Percentiles rank a stretch among this genome's conserved stretches.
Evolutionary conservation across 2,888 invertebrate genomes (phyloP).

Genomic region (Rhamnusium bicolor): DNA sequence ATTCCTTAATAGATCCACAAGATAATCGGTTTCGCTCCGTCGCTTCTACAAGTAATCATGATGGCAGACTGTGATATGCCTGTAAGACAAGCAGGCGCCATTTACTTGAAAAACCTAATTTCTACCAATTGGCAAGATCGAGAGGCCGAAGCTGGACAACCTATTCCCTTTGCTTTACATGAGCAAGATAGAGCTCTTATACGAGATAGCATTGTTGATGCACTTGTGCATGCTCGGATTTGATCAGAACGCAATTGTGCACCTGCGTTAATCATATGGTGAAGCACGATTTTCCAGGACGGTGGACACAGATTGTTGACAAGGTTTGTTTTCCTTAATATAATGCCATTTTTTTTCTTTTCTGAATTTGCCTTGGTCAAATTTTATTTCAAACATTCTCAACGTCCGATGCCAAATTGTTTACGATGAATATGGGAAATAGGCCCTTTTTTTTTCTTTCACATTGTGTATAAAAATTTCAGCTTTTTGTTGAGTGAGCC

Average conservation of each 20-base stretch:
- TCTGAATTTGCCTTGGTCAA: no score
- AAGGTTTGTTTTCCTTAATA: constrained; percentile 80
- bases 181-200: constrained; percentile 97
- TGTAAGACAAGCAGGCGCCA: constrained; percentile 95
- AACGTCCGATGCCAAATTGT: no score
- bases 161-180: constrained; percentile 89
- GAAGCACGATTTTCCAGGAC: constrained; percentile 94
- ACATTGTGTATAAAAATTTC: no score
- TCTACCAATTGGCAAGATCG: constrained; percentile 91
- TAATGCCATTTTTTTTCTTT: not conserved
- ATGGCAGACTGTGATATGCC: constrained; percentile 91
- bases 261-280: constrained; percentile 95
- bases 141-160: constrained; percentile 80
- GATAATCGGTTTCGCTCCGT: constrained; percentile 97
- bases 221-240: constrained; percentile 92
- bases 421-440: no score
- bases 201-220: constrained; percentile 95
- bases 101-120: constrained; percentile 96
- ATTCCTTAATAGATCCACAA: constrained; percentile 82
- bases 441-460: no score
- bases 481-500: no score
- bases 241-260: constrained; percentile 91
- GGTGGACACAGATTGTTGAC: constrained; percentile 96
- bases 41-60: constrained; percentile 95
- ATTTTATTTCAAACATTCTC: no score